A percentile compares a stretch with the other conserved stretches of the same genome.
Conservation (phyloP, 2,797 vertebrate genomes). For the Channa striata region DNA sequence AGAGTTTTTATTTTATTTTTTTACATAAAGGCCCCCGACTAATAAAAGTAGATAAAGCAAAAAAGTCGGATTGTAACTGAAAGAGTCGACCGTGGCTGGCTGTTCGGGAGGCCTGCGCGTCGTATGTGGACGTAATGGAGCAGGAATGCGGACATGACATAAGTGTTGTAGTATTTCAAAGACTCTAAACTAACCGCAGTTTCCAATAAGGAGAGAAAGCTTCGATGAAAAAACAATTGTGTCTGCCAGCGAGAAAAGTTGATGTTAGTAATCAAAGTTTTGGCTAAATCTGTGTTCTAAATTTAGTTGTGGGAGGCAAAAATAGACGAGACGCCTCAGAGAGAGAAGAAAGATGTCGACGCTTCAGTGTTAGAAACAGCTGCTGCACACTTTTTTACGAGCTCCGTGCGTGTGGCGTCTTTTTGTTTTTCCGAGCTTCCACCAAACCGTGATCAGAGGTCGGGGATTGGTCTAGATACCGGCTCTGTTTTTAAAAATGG, state of each 20-base stretch:
- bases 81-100: background rate
- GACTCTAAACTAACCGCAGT: slow-evolving; percentile 1
- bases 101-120: background rate
- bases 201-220: slow-evolving; percentile 10
- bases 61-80: too few species aligned
- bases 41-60: background rate
- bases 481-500: background rate
- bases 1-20: background rate
- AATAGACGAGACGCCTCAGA: slow-evolving; percentile 54
- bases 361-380: slow-evolving; percentile 36
- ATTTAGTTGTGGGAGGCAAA: slow-evolving; percentile 61
- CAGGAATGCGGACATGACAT: background rate
- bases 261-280: slow-evolving; percentile 56
- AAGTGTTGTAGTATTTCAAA: background rate
- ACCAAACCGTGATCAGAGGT: background rate
- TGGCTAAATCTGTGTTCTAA: slow-evolving; percentile 45
- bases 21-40: background rate
- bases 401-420: slow-evolving; percentile 6
- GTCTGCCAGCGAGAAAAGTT: slow-evolving; percentile 19
- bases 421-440: slow-evolving; percentile 3
- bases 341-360: slow-evolving; percentile 38
- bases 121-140: background rate
- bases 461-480: background rate
- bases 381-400: slow-evolving; percentile 30
- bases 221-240: background rate